Conservation (phyloP, 2,113 vertebrate genomes). For the Bucco capensis region DNA sequence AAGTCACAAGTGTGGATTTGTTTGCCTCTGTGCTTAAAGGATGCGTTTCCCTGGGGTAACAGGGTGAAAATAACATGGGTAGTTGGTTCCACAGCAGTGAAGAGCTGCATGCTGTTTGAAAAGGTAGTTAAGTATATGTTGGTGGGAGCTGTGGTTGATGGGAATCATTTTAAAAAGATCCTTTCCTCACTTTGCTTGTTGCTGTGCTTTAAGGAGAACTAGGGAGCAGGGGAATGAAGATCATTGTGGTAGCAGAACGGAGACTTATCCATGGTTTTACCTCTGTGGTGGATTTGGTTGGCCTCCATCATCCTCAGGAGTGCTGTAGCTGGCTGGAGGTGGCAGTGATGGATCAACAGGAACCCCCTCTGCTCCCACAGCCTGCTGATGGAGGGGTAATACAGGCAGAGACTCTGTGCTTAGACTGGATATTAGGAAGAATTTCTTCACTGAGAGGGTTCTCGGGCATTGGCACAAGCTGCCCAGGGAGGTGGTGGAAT, state of each 20-base stretch:
- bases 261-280: fast-evolving
- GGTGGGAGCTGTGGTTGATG: not conserved
- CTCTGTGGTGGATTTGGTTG: not conserved
- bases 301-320: fast-evolving
- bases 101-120: not conserved
- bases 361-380: fast-evolving
- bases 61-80: not conserved
- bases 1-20: slow-evolving; percentile 1
- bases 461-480: too few relatives aligned
- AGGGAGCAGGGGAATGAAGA: not conserved
- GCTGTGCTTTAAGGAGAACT: not conserved
- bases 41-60: not conserved
- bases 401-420: not conserved
- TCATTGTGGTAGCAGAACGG: not conserved
- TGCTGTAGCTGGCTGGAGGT: fast-evolving
- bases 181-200: not conserved
- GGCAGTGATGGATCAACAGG: not conserved
- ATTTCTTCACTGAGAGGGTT: too few relatives aligned
- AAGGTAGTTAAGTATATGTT: not conserved
- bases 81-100: not conserved
- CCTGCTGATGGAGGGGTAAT: fast-evolving
- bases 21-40: not conserved
- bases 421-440: too few relatives aligned
- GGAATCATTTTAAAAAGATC: not conserved
- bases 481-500: too few relatives aligned